Evolutionary conservation across 2,888 invertebrate genomes (phyloP).

Genomic region (Thymelicus acteon): DNA sequence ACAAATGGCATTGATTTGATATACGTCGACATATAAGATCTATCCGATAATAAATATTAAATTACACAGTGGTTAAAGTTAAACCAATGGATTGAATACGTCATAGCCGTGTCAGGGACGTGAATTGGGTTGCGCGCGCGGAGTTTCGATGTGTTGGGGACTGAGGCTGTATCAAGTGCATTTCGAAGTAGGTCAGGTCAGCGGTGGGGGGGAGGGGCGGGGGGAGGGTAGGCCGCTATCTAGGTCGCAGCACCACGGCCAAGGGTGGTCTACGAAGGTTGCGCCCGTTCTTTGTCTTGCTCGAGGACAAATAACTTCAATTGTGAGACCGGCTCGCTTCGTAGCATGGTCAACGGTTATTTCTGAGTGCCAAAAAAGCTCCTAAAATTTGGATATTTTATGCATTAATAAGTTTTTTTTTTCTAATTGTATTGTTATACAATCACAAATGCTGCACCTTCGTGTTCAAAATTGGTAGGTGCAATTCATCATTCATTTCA

Average conservation of each 20-base stretch:
- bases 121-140: slow-evolving; percentile 53
- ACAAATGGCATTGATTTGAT: background rate
- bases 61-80: slow-evolving; percentile 26
- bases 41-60: background rate
- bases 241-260: slow-evolving; percentile 81
- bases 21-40: background rate
- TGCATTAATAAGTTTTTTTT: too few relatives aligned
- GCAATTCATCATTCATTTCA: too few relatives aligned
- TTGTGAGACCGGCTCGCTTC: slow-evolving; percentile 21
- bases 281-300: slow-evolving; percentile 66
- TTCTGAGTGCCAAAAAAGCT: background rate
- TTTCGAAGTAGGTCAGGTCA: slow-evolving; percentile 77
- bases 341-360: slow-evolving; percentile 21
- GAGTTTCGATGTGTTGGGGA: slow-evolving; percentile 51
- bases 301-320: slow-evolving; percentile 44
- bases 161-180: slow-evolving; percentile 72
- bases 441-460: background rate
- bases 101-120: slow-evolving; percentile 49
- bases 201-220: slow-evolving; percentile 66
- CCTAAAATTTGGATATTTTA: too few relatives aligned
- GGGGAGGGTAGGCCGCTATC: slow-evolving; percentile 57
- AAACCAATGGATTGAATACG: slow-evolving; percentile 46
- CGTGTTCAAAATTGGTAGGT: too few relatives aligned
- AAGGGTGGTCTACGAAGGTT: slow-evolving; percentile 81
- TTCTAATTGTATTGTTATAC: too few relatives aligned